phyloP scores from a whole-genome alignment of 2,113 vertebrate genomes.

The Embiotoca jacksoni region DNA sequence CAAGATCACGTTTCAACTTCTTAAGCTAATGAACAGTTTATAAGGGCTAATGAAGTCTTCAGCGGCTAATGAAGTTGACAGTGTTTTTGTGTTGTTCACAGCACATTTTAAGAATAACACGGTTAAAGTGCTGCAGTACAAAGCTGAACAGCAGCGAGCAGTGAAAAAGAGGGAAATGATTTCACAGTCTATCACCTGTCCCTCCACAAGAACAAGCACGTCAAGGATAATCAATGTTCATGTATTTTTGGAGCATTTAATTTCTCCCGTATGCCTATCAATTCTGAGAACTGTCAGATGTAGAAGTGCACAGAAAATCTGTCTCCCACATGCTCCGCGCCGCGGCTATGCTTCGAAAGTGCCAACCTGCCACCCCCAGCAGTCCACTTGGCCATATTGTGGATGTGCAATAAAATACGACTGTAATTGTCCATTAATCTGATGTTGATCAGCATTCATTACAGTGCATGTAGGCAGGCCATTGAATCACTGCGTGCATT shows the following conservation, averaged over 20 bases:
- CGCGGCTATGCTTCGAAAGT: conserved; percentile 7
- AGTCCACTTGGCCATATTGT: conserved; percentile 64
- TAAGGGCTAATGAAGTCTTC: conserved; percentile 66
- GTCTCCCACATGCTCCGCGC: conserved; percentile 25
- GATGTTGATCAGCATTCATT: conserved; percentile 75
- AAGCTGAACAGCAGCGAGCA: conserved; percentile 9
- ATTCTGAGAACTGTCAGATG: conserved; percentile 28
- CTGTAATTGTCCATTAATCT: conserved; percentile 81
- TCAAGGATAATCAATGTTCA: conserved; percentile 57
- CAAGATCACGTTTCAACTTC: conserved; percentile 71
- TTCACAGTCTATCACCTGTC: conserved; percentile 39
- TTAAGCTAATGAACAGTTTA: conserved; percentile 74
- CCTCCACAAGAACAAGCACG: conserved; percentile 21
- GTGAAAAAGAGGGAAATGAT: conserved; percentile 20
- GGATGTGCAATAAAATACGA: conserved; percentile 74
- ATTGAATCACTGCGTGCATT: conserved; percentile 56
- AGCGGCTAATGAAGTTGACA: conserved; percentile 58
- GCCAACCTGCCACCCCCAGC: conserved; percentile 39
- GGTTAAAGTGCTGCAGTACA: conserved; percentile 10
- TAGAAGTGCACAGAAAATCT: conserved; percentile 14
- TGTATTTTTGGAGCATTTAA: conserved; percentile 55
- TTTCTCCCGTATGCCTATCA: conserved; percentile 27
- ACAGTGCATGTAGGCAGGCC: conserved; percentile 47
- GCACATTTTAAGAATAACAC: conserved; percentile 55
- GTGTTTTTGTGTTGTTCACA: conserved; percentile 65